Evolutionary conservation across 2,888 invertebrate species (phyloP), one percentile per base, ranked within the genome.

Genomic region (Syrista parreyssii): DNA sequence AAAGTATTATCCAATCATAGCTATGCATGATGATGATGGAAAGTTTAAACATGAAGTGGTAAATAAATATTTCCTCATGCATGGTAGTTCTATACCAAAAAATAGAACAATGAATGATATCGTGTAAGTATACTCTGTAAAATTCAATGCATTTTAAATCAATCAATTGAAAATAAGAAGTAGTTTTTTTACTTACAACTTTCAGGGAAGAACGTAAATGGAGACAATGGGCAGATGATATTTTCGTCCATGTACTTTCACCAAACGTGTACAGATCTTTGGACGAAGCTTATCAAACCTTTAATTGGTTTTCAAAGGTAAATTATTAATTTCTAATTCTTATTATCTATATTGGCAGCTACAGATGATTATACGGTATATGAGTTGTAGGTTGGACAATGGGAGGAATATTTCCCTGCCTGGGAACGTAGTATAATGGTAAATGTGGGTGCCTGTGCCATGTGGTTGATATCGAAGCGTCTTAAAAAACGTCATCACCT

Each of bases 261-360:
- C 99, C 99, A 0, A 99, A 99, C 92, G 98, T 99, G 40, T 99
- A 99, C 89, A 94, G 98, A 79, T 97, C 97, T 0, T 92, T 94
- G 0, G 92, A 92, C 0, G 99, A 99, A 92, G 95, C 99, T 0
- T 91, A 98, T 33, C 96, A 98, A 89, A 97, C 99, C 0, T 99
- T 99, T 91, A 94, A 95, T 83, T 98, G 98, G 96, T 99, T 99
- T 92, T 97, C 98, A 6, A 93, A 96, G 85, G 93, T 93, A 84
- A 87, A 84, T 84, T n/a, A 76, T 15, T 15, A 31, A 71, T 9
- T 9, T 23, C 6, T 15, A 2, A 55, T 55, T 55, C 55, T 23
- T 55, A 23, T 55, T 55, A 55, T 23, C 55, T 55, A 55, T 15
- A 23, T 23, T 23, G 23, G 55, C 23, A 55, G 68, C 15, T 78